Conservation (phyloP, 2,797 vertebrate species). For the Nothura maculosa region DNA sequence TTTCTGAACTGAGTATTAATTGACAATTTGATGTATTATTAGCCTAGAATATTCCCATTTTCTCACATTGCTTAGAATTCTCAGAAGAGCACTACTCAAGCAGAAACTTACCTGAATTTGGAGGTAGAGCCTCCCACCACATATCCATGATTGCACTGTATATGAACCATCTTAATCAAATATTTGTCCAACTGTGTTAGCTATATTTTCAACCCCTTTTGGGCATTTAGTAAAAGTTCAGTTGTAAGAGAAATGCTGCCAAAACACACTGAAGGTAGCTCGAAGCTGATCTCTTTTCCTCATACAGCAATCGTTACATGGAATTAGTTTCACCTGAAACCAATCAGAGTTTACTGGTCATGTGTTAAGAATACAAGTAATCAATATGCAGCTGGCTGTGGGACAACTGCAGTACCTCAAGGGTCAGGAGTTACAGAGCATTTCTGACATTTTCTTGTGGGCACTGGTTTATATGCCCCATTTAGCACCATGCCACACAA, state of each 20-base stretch:
- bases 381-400: not conserved
- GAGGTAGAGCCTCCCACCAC: not conserved
- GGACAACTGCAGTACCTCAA: not conserved
- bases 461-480: slow-evolving; percentile 31
- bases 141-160: not conserved
- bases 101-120: not conserved
- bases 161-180: too few relatives aligned
- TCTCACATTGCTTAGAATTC: not conserved
- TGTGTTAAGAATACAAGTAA: not conserved
- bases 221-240: not conserved
- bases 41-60: not conserved
- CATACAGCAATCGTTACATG: not conserved
- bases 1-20: too few relatives aligned
- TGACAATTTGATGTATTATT: not conserved
- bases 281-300: too few relatives aligned
- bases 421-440: not conserved
- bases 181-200: not conserved
- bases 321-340: not conserved
- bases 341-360: not conserved
- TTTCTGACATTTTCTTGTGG: not conserved
- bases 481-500: slow-evolving; percentile 49
- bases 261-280: too few relatives aligned
- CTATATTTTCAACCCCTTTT: not conserved
- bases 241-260: not conserved
- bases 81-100: not conserved